These are phyloP conservation scores for Sorex fumeus DNA, from an alignment of 2,113 vertebrate species.

Conservation along the genomic window DNA sequence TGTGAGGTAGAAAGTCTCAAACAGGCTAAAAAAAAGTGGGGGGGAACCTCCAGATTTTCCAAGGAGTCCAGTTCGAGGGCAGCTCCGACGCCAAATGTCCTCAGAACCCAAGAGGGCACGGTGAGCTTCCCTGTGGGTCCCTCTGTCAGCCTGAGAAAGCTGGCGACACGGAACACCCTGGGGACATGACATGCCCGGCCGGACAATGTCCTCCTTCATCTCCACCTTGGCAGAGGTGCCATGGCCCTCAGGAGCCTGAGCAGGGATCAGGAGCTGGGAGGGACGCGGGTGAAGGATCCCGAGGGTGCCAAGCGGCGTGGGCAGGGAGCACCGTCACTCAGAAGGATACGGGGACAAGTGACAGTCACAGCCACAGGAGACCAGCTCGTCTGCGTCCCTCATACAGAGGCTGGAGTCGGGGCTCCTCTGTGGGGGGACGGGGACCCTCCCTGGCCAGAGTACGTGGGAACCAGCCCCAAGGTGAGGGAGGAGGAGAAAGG, in stretches of 20 bases:
- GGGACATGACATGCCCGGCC: neutral
- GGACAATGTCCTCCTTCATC: neutral
- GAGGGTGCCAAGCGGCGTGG: neutral
- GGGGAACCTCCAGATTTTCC: no score
- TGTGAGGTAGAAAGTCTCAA: neutral
- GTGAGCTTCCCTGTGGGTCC: neutral
- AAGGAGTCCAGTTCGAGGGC: constrained; percentile 9
- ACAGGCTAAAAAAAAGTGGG: neutral
- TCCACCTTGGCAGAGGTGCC: neutral
- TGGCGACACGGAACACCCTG: neutral
- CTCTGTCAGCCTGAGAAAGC: neutral
- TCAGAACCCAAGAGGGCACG: neutral
- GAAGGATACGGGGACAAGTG: neutral
- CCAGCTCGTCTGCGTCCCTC: neutral
- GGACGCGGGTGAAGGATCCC: neutral
- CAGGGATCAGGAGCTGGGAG: neutral
- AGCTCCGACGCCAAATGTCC: constrained; percentile 18
- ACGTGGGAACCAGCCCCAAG: no score
- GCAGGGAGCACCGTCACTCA: neutral
- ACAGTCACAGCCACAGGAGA: neutral
- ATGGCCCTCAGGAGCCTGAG: neutral
- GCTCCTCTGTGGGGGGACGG: no score
- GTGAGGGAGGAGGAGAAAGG: no score
- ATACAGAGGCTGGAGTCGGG: neutral
- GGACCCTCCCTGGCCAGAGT: no score